Conservation (phyloP, 2,888 invertebrate genomes). For the Agrenia bidenticulata region DNA sequence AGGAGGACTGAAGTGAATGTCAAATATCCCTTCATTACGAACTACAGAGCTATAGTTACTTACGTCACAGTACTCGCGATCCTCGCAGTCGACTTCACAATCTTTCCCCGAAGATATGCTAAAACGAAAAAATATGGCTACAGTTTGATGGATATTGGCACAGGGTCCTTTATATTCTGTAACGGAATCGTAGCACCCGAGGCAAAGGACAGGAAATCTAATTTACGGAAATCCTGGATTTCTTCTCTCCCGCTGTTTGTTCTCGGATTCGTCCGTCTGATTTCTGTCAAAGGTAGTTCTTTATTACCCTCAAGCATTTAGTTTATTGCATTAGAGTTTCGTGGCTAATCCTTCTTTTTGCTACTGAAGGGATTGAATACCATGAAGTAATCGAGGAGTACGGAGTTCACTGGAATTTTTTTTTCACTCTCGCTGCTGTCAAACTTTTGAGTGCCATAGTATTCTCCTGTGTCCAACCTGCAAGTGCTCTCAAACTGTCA, state of each 20-base stretch:
- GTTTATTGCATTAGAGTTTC: conserved; percentile 4
- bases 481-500: conserved; percentile 62
- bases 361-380: conserved; percentile 66
- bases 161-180: conserved; percentile 79
- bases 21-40: conserved; percentile 61
- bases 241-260: conserved; percentile 60
- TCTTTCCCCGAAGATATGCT: conserved; percentile 80
- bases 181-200: conserved; percentile 75
- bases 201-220: conserved; percentile 56
- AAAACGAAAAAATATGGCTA: conserved; percentile 86
- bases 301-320: conserved; percentile 1
- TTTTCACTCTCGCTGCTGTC: conserved; percentile 83
- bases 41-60: conserved; percentile 69
- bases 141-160: conserved; percentile 93
- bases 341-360: conserved; percentile 55
- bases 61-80: conserved; percentile 78
- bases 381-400: conserved; percentile 89
- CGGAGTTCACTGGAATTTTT: conserved; percentile 98
- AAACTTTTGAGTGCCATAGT: conserved; percentile 71
- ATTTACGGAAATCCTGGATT: conserved; percentile 54
- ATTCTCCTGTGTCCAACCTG: conserved; percentile 61
- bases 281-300: conserved; percentile 50
- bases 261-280: conserved; percentile 65
- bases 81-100: conserved; percentile 87
- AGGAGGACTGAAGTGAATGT: conserved; percentile 2